Evolutionary conservation across 64 coral and sea anemone genomes (phyloP).

Genomic region (Anthopleura sola): DNA sequence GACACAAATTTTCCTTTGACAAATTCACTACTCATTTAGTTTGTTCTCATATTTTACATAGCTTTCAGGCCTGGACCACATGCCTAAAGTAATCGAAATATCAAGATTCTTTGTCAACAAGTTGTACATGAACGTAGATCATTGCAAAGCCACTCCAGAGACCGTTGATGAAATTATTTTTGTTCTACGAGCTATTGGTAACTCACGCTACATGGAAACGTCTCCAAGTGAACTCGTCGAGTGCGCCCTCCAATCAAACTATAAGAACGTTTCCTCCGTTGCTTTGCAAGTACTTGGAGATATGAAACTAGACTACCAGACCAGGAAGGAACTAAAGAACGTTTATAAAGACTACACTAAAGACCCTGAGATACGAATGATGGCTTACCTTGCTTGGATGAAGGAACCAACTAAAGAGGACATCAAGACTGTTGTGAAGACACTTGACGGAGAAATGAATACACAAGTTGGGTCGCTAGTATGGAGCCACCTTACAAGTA

Average conservation of each 20-base stretch:
- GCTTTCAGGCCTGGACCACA: background rate
- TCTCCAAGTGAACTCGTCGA: conserved; percentile 28
- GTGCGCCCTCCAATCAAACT: conserved; percentile 62
- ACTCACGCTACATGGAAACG: conserved; percentile 31
- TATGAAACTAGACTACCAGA: conserved; percentile 23
- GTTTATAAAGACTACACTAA: conserved; percentile 35
- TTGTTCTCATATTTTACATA: background rate
- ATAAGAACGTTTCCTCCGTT: conserved; percentile 54
- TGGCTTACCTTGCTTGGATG: conserved; percentile 63
- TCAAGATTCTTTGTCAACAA: background rate
- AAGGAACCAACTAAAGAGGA: conserved; percentile 37
- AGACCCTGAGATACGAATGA: conserved; percentile 63
- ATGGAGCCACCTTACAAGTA: conserved; percentile 52
- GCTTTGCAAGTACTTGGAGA: conserved; percentile 53
- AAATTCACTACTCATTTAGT: too few species aligned
- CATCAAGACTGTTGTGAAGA: conserved; percentile 13
- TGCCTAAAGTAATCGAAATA: background rate
- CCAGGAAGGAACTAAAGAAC: conserved; percentile 21
- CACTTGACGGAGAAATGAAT: conserved; percentile 56
- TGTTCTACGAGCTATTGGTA: conserved; percentile 54
- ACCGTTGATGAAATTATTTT: conserved; percentile 55
- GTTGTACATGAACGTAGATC: background rate
- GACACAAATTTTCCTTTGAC: background rate
- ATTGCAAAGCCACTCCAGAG: conserved; percentile 34
- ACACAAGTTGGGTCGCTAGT: conserved; percentile 75